phyloP scores from a whole-genome alignment of 1,140 invertebrate genomes.

The Aphelenchoides fujianensis region DNA sequence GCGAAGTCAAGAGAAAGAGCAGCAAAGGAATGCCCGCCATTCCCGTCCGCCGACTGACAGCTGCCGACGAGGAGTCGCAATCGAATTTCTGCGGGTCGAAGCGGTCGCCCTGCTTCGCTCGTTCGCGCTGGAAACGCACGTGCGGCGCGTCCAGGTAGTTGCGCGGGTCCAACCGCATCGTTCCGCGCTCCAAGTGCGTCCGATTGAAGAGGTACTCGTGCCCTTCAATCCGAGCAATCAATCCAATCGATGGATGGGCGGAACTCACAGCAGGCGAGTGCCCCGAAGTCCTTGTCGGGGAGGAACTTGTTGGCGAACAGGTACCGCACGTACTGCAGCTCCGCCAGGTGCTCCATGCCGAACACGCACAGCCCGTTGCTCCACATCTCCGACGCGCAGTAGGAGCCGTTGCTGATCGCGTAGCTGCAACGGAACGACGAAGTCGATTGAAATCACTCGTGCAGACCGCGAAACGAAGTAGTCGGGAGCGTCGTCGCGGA shows the following conservation, averaged over 20 bases:
- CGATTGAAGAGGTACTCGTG: not conserved
- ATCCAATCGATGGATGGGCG: no score
- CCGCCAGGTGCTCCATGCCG: constrained; percentile 22
- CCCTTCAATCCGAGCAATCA: not conserved
- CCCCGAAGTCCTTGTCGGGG: constrained; percentile 21
- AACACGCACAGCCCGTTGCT: constrained; percentile 24
- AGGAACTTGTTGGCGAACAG: constrained; percentile 29
- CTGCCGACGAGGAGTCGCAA: no score
- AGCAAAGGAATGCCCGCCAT: no score
- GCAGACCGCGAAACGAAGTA: no score
- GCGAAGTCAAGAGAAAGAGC: no score
- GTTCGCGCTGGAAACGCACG: not conserved
- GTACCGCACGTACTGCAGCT: not conserved
- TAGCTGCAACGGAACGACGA: not conserved
- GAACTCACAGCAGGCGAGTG: no score
- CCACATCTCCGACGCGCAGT: not conserved
- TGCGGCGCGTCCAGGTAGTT: not conserved
- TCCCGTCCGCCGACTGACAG: no score
- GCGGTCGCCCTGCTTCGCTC: not conserved
- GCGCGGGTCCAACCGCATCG: not conserved
- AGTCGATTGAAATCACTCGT: not conserved
- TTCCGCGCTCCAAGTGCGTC: not conserved
- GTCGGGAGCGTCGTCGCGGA: no score
- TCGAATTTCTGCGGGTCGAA: no score
- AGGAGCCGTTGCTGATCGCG: not conserved